phyloP scores from a whole-genome alignment of 2,888 invertebrate genomes.

The Cremastinae sp. region DNA sequence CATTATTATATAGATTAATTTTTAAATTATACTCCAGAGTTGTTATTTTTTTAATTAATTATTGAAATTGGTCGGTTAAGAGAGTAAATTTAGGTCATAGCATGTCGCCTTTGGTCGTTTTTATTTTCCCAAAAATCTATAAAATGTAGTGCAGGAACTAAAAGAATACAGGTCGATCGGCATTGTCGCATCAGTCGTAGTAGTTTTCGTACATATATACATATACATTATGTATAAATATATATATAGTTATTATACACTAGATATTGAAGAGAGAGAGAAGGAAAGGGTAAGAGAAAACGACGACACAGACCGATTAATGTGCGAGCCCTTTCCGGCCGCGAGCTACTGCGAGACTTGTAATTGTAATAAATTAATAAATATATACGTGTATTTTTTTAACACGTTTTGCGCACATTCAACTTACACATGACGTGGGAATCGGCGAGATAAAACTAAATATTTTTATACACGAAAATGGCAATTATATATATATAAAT shows the following conservation, averaged over 20 bases:
- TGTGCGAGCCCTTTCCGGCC: conserved; percentile 26
- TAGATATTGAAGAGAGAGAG: conserved; percentile 31
- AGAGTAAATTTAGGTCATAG: no score
- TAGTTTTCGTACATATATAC: conserved; percentile 17
- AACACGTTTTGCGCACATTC: conserved; percentile 30
- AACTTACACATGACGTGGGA: conserved; percentile 52
- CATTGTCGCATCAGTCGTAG: conserved; percentile 48
- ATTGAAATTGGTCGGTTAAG: background rate
- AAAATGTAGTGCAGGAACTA: conserved; percentile 49
- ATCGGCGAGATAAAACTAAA: conserved; percentile 54
- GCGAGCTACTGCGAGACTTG: conserved; percentile 41
- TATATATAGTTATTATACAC: conserved; percentile 7
- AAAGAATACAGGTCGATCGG: conserved; percentile 51
- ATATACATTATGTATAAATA: conserved; percentile 9
- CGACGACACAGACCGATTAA: conserved; percentile 53
- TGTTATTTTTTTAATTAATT: no score
- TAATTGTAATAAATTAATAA: conserved; percentile 65
- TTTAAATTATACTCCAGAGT: no score
- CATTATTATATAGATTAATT: no score
- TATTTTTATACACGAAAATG: conserved; percentile 40
- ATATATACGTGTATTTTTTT: conserved; percentile 56
- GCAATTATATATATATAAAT: conserved; percentile 39
- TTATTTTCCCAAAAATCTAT: conserved; percentile 15
- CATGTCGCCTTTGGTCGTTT: background rate
- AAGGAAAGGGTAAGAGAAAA: conserved; percentile 40